Percentiles rank a stretch among this genome's conserved stretches.
Evolutionary conservation across 1,140 invertebrate genomes (phyloP).

Genomic region (Cylas formicarius): DNA sequence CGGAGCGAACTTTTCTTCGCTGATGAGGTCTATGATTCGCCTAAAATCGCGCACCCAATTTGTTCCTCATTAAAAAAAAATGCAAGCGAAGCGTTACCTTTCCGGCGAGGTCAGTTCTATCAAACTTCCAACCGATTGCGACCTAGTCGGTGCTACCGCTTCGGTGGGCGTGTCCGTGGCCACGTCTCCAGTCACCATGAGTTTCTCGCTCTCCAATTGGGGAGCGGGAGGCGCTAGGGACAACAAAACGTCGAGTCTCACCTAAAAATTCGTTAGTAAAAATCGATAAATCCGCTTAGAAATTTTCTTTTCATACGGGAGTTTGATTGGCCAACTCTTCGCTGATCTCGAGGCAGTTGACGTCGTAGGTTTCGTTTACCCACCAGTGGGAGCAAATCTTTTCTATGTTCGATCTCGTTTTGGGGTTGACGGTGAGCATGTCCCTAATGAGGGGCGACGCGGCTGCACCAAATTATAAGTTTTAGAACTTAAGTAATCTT

Average conservation of each 20-base stretch:
- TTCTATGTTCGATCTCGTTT: constrained; percentile 82
- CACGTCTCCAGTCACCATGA: constrained; percentile 55
- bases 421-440: constrained; percentile 88
- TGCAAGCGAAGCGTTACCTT: neutral
- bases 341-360: constrained; percentile 76
- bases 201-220: constrained; percentile 53
- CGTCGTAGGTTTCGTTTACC: constrained; percentile 82
- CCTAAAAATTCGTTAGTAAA: constrained; percentile 34
- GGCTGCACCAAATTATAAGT: constrained; percentile 49
- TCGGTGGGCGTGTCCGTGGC: constrained; percentile 25
- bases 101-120: constrained; percentile 52
- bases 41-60: constrained; percentile 27
- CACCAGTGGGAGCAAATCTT: constrained; percentile 93
- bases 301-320: constrained; percentile 42
- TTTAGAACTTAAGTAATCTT: too few relatives aligned
- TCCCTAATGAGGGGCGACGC: constrained; percentile 90
- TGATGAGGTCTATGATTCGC: constrained; percentile 60
- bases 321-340: constrained; percentile 85
- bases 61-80: neutral
- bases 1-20: constrained; percentile 46
- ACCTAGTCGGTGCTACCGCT: constrained; percentile 47
- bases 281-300: neutral
- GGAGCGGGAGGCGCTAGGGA: constrained; percentile 66
- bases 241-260: constrained; percentile 79
- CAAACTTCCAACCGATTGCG: constrained; percentile 60